These are phyloP conservation scores for Nemopilema nomurai DNA, from an alignment of 30 jellyfish, hydroid and myxozoan species.

Conservation along the genomic window DNA sequence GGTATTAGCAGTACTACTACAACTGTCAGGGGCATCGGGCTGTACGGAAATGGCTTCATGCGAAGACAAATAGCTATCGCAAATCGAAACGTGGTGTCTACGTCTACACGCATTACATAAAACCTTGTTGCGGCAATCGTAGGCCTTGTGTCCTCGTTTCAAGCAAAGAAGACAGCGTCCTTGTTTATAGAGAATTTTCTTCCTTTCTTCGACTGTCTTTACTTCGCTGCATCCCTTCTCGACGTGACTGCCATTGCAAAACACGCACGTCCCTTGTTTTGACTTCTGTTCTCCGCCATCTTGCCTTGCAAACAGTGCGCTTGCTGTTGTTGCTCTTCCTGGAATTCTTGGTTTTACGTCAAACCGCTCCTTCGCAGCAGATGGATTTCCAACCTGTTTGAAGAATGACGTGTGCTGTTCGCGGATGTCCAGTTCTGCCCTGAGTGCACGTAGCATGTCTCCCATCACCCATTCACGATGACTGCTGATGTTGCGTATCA, in stretches of 20 bases:
- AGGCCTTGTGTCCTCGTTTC: constrained; percentile 18
- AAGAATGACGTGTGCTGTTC: constrained; percentile 5
- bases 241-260: background rate
- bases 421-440: constrained; percentile 12
- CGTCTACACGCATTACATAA: background rate
- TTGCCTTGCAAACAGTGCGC: background rate
- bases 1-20: background rate
- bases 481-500: background rate
- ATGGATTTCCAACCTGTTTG: background rate
- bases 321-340: background rate
- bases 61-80: background rate
- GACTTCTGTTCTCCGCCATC: background rate
- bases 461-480: background rate
- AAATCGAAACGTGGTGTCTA: constrained; percentile 20
- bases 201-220: background rate
- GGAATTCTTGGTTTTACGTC: background rate
- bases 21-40: background rate
- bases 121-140: constrained; percentile 1
- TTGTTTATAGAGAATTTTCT: background rate
- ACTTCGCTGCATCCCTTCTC: background rate
- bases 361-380: background rate
- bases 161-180: constrained; percentile 16
- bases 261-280: background rate
- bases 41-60: background rate
- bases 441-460: constrained; percentile 16